Percentiles rank a stretch among this genome's conserved stretches.
Conservation (phyloP, 2,113 vertebrate species). For the Proterorhinus semilunaris region DNA sequence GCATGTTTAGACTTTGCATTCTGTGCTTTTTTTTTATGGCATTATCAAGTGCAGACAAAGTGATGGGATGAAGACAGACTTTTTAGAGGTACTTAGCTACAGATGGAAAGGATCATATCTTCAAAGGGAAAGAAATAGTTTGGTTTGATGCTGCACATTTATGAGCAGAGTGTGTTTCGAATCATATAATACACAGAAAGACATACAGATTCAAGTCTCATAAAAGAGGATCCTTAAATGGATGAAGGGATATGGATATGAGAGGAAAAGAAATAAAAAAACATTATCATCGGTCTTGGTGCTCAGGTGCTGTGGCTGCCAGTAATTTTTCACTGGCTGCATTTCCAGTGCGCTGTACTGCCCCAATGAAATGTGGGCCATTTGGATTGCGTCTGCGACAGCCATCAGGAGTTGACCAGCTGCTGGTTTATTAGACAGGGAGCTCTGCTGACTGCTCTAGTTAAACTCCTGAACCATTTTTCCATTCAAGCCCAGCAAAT, state of each 20-base stretch:
- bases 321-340: constrained; percentile 39
- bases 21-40: constrained; percentile 36
- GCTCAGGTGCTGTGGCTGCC: constrained; percentile 31
- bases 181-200: constrained; percentile 52
- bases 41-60: constrained; percentile 65
- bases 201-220: constrained; percentile 45
- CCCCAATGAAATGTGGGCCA: constrained; percentile 40
- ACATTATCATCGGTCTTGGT: constrained; percentile 30
- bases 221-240: constrained; percentile 51
- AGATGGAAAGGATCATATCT: constrained; percentile 72
- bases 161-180: constrained; percentile 61
- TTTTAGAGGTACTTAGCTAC: constrained; percentile 53
- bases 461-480: constrained; percentile 62
- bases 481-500: constrained; percentile 11
- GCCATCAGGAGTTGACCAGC: constrained; percentile 48
- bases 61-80: constrained; percentile 61
- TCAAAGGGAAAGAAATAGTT: constrained; percentile 66
- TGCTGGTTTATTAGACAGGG: constrained; percentile 60
- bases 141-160: constrained; percentile 59
- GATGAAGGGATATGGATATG: constrained; percentile 4
- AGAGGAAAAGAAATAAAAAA: constrained; percentile 16
- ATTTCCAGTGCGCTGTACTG: constrained; percentile 28
- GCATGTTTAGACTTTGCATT: constrained; percentile 52
- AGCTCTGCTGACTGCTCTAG: constrained; percentile 45
- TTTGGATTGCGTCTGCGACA: constrained; percentile 35